Conservation (phyloP, 2,888 invertebrate genomes). For the Rhopalosiphum nymphaeae region DNA sequence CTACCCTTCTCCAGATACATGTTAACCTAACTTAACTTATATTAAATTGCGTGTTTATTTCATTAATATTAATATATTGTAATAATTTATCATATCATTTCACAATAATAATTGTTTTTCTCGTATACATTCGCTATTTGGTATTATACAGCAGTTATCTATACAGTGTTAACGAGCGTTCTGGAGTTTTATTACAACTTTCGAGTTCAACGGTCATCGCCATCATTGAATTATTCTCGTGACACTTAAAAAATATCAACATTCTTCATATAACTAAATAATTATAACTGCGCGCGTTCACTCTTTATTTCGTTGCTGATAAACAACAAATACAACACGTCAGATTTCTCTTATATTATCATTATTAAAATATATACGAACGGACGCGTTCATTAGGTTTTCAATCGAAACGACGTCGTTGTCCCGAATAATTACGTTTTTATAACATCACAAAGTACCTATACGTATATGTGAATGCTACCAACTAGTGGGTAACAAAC, state of each 20-base stretch:
- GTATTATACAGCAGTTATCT: neutral
- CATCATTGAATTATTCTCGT: neutral
- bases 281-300: neutral
- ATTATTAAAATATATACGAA: neutral
- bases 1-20: neutral
- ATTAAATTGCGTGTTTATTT: neutral
- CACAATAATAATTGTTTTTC: neutral
- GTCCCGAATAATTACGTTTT: slow-evolving; percentile 13
- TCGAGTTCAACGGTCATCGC: slow-evolving; percentile 40
- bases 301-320: neutral
- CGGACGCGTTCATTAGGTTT: neutral
- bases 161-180: neutral
- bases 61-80: neutral
- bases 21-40: neutral
- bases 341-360: neutral
- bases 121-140: no score
- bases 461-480: neutral
- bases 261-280: neutral
- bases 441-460: neutral
- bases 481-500: neutral
- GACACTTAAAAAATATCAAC: slow-evolving; percentile 1
- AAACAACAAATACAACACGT: neutral
- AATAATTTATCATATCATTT: neutral
- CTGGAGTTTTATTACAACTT: neutral
- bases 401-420: neutral